phyloP scores from a whole-genome alignment of 2,113 vertebrate genomes.

The Prionailurus viverrinus region DNA sequence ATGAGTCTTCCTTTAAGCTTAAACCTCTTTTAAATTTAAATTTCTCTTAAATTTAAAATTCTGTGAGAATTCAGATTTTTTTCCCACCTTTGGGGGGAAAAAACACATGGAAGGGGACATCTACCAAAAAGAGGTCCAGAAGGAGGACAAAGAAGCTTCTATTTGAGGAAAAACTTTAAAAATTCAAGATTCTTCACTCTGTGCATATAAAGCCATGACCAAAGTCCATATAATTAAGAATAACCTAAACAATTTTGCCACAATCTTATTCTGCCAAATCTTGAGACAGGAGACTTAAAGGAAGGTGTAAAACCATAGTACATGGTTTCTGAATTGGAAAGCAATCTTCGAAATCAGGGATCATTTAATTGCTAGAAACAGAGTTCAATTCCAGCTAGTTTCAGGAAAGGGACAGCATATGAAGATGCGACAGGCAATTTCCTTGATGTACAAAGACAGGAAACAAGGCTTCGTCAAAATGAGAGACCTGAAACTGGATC shows the following conservation, averaged over 20 bases:
- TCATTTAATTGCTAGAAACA: neutral
- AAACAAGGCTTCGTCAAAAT: neutral
- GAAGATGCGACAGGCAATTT: neutral
- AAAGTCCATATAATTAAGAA: neutral
- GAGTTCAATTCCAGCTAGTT: neutral
- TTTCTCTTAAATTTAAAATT: conserved; percentile 20
- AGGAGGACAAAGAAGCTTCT: neutral
- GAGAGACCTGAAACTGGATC: neutral
- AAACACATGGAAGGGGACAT: neutral
- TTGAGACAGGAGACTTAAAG: neutral
- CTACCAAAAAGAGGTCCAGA: neutral
- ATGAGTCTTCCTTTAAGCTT: neutral
- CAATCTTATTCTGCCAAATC: neutral
- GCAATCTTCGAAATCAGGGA: neutral
- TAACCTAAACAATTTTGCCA: neutral
- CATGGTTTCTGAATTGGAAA: neutral
- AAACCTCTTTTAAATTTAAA: neutral
- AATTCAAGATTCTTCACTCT: conserved; percentile 13
- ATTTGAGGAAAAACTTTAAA: neutral
- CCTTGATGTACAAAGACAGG: neutral
- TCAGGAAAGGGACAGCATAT: neutral
- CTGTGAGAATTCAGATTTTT: neutral
- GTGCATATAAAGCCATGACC: neutral
- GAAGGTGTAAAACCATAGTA: neutral
- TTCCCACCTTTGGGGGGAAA: neutral